These are phyloP conservation scores for Orientallactaga sibirica DNA, from an alignment of 2,797 vertebrate species.

Conservation along the genomic window DNA sequence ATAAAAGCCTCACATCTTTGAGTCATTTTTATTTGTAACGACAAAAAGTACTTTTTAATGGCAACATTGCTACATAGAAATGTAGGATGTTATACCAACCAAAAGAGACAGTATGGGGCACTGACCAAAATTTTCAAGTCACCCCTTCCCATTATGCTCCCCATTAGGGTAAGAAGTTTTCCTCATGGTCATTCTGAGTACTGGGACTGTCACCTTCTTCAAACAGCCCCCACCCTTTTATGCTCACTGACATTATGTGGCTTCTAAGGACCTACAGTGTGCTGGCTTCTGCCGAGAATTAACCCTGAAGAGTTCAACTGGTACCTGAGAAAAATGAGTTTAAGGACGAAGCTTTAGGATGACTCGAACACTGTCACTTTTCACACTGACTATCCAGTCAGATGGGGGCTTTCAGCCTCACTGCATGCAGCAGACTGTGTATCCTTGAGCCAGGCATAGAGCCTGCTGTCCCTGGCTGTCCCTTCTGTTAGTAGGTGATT, in stretches of 20 bases:
- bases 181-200: background rate
- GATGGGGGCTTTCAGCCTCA: background rate
- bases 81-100: background rate
- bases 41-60: background rate
- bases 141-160: background rate
- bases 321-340: background rate
- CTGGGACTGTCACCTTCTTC: background rate
- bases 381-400: background rate
- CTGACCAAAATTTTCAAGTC: background rate
- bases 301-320: background rate
- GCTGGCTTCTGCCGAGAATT: background rate
- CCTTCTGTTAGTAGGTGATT: background rate
- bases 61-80: background rate
- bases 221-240: background rate
- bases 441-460: background rate
- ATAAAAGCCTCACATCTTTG: slow-evolving; percentile 11
- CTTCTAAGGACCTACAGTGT: background rate
- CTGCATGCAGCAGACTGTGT: background rate
- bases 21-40: slow-evolving; percentile 41
- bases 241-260: background rate
- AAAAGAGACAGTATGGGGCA: background rate
- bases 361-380: background rate
- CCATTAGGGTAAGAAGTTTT: background rate
- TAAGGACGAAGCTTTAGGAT: background rate
- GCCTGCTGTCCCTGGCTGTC: background rate